A percentile compares a stretch with the other conserved stretches of the same genome.
Conservation (phyloP, 2,797 vertebrate species). For the Crocidura indochinensis region DNA sequence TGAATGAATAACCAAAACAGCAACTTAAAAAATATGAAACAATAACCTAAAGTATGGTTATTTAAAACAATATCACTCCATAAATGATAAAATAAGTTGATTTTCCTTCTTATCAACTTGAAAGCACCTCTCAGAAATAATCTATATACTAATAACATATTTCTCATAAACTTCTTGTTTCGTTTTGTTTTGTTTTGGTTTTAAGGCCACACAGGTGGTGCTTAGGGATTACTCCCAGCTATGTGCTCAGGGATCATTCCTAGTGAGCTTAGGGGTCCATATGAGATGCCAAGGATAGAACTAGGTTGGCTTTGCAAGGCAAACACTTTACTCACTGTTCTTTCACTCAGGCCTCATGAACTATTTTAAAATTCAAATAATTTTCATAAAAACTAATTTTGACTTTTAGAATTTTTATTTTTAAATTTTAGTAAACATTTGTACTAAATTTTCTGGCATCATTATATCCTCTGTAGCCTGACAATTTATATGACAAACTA, state of each 20-base stretch:
- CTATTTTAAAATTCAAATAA: no score
- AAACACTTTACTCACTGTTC: no score
- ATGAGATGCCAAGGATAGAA: no score
- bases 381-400: not conserved
- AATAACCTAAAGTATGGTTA: no score
- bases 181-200: not conserved
- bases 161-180: not conserved
- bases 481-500: no score
- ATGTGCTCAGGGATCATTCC: not conserved
- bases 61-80: not conserved
- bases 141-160: constrained; percentile 1
- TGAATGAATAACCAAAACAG: not conserved
- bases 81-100: not conserved
- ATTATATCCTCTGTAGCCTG: not conserved
- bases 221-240: no score
- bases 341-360: no score
- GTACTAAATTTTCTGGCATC: not conserved
- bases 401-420: not conserved
- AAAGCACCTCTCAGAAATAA: constrained; percentile 11
- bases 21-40: no score
- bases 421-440: not conserved
- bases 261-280: no score
- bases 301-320: no score
- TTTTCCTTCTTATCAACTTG: not conserved
- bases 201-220: no score